Evolutionary conservation across 2,113 vertebrate genomes (phyloP).

Genomic region (Megaceryle maxima): DNA sequence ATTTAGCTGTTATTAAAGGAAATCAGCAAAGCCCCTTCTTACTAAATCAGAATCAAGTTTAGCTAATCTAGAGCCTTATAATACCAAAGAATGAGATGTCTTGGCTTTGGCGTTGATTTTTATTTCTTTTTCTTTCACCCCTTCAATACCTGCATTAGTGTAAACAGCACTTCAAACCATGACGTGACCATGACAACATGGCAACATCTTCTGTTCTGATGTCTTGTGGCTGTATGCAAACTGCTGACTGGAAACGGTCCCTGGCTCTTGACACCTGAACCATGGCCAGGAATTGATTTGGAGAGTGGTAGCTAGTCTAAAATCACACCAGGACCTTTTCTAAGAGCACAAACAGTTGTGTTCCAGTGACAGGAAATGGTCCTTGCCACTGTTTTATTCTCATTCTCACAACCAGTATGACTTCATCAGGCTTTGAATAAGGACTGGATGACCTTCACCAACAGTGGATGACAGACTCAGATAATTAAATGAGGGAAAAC

Average conservation of each 20-base stretch:
- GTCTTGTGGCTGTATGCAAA: background rate
- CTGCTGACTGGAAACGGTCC: background rate
- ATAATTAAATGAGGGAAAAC: background rate
- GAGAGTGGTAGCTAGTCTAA: background rate
- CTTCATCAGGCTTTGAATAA: background rate
- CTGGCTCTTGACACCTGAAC: background rate
- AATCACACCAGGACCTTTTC: background rate
- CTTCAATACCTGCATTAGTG: background rate
- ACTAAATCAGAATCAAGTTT: background rate
- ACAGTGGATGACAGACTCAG: background rate
- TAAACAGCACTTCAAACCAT: background rate
- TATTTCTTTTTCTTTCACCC: background rate
- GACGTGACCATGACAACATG: background rate
- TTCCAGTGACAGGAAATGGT: background rate
- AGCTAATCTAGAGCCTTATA: background rate
- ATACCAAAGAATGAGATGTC: accelerated
- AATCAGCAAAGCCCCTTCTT: background rate
- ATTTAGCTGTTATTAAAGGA: background rate
- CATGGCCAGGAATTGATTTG: background rate
- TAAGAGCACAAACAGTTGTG: background rate
- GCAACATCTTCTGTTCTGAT: background rate
- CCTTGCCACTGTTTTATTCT: too few relatives aligned
- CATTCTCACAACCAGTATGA: background rate
- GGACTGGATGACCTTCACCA: background rate
- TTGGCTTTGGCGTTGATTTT: background rate